Conservation (phyloP, 2,797 vertebrate genomes). For the Gallinago nigripennis region DNA sequence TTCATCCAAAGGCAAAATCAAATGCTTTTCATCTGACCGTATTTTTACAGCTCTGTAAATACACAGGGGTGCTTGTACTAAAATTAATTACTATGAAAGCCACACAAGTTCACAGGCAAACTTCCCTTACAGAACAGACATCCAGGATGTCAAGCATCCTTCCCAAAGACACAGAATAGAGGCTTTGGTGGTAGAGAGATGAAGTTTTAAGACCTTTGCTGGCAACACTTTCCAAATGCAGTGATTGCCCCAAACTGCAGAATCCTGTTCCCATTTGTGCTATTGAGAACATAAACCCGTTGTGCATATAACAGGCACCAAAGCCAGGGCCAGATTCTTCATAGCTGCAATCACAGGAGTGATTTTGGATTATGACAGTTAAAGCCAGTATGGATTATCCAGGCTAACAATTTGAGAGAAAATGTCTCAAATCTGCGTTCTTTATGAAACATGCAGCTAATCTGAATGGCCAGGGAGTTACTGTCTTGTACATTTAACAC, state of each 20-base stretch:
- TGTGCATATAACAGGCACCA: neutral
- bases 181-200: neutral
- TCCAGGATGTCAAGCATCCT: neutral
- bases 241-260: neutral
- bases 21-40: neutral
- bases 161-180: neutral
- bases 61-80: constrained; percentile 17
- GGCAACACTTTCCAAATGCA: neutral
- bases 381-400: neutral
- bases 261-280: neutral
- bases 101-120: neutral
- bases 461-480: neutral
- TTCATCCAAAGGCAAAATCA: neutral
- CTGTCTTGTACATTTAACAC: neutral
- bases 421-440: neutral
- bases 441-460: neutral
- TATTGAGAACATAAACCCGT: neutral
- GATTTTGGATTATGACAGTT: neutral
- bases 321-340: neutral
- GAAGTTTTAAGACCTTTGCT: constrained; percentile 10
- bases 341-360: neutral
- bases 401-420: neutral
- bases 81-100: constrained; percentile 57
- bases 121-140: neutral
- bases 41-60: constrained; percentile 27